Evolutionary conservation across 2,113 vertebrate species (phyloP), one percentile per base, ranked within the genome.

Genomic region (Odocoileus hemionus): DNA sequence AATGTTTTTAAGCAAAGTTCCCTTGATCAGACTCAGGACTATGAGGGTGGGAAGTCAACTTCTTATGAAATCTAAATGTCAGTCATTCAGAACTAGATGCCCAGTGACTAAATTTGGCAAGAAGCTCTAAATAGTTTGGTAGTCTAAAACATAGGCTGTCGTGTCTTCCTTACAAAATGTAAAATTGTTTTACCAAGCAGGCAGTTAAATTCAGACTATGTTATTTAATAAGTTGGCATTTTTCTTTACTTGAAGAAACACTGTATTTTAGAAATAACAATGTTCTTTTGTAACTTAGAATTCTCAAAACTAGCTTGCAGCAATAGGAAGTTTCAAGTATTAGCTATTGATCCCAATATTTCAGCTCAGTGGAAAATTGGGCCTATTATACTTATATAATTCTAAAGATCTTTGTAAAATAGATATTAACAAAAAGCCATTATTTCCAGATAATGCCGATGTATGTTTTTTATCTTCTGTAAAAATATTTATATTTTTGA

Each of bases 401-500:
- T 92, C 85, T 90, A 82, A 95, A 92, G 45, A 82, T 93, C 19
- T 95, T 95, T 58, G 33, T 95, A 50, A 80, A 97, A 4, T 78
- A 55, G 25, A 95, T 13, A 74, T 45, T 95, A 76, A 91, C 91
- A 64, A 15, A 11, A 36, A 30, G 61, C 10, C 26, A 30, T 6
- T 79, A 30, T 93, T 70, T 91, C 83, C 25, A 57, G 52, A 26
- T 84, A 90, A 26, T 52, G 74, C 64, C 64, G 4, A 4, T 91
- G 5, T 28, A 55, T 67, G 5, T 28, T 86, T 94, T 89, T 45
- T 60, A 89, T 87, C 0, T 0, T 93, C 79, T 47, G 45, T 2
- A 64, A 84, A 79, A 30, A 70, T 5, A 6, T 97, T 94, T 3
- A 52, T 64, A 6, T 28, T 97, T 97, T 97, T 97, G 14, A 96